These are phyloP conservation scores for Polymixis flavicincta DNA, from an alignment of 2,888 invertebrate genomes.

Conservation along the genomic window DNA sequence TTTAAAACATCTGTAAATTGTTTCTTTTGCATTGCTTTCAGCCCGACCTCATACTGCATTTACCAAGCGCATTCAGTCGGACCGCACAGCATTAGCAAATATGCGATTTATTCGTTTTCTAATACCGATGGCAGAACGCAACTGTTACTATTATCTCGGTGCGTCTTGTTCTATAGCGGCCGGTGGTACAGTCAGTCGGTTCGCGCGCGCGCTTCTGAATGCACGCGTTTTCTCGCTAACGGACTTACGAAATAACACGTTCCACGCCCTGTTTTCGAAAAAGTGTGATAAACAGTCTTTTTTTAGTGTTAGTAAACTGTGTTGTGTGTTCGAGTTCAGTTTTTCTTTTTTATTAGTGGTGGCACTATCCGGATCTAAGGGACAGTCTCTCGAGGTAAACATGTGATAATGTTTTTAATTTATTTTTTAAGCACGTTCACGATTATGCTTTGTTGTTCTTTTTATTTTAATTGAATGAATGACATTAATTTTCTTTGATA, in stretches of 20 bases:
- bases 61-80: constrained; percentile 60
- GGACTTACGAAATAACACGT: constrained; percentile 68
- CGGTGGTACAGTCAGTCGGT: constrained; percentile 76
- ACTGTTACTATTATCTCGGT: constrained; percentile 75
- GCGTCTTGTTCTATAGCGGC: constrained; percentile 66
- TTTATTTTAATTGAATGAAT: constrained; percentile 66
- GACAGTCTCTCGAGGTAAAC: constrained; percentile 75
- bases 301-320: constrained; percentile 72
- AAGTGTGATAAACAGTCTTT: constrained; percentile 71
- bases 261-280: constrained; percentile 71
- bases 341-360: constrained; percentile 61
- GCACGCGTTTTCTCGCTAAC: constrained; percentile 74
- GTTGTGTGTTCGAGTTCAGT: constrained; percentile 72
- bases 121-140: constrained; percentile 81
- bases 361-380: constrained; percentile 71
- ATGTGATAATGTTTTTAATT: constrained; percentile 73
- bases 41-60: constrained; percentile 65
- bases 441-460: constrained; percentile 67
- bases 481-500: constrained; percentile 55
- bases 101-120: constrained; percentile 87
- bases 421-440: constrained; percentile 70
- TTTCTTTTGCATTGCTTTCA: constrained; percentile 55
- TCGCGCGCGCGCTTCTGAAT: constrained; percentile 73
- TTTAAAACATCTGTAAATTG: constrained; percentile 49
- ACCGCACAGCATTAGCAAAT: constrained; percentile 75